Percentiles rank a stretch among this genome's conserved stretches.
Conservation (phyloP, 2,113 vertebrate genomes). For the Holacanthus passer region DNA sequence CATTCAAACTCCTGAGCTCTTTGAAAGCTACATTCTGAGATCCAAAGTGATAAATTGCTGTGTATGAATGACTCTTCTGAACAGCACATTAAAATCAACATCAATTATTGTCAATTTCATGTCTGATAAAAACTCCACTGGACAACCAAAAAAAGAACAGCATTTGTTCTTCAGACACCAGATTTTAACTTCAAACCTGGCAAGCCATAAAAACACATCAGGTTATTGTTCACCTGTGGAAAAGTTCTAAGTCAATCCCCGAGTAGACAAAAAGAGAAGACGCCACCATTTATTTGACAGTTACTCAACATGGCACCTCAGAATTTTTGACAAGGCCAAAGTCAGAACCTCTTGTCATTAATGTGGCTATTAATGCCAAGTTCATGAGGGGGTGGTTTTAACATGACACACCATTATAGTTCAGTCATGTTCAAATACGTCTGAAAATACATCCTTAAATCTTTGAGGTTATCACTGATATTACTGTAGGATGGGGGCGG, state of each 20-base stretch:
- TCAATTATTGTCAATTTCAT: not conserved
- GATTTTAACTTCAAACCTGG: not conserved
- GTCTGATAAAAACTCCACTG: not conserved
- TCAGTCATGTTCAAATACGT: slow-evolving; percentile 71
- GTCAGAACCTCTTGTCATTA: not conserved
- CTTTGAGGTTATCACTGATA: slow-evolving; percentile 67
- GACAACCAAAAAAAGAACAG: not conserved
- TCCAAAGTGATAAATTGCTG: not conserved
- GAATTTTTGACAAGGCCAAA: slow-evolving; percentile 2
- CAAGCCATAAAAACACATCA: slow-evolving; percentile 24
- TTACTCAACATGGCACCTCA: not conserved
- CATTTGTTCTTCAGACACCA: slow-evolving; percentile 5
- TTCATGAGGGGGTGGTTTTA: slow-evolving; percentile 40
- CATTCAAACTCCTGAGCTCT: slow-evolving; percentile 8
- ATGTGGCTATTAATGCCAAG: slow-evolving; percentile 36
- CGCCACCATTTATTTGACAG: slow-evolving; percentile 21
- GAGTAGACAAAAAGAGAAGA: slow-evolving; percentile 11
- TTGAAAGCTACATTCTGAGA: slow-evolving; percentile 5
- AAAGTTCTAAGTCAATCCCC: not conserved
- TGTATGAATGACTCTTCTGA: not conserved
- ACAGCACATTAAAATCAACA: not conserved
- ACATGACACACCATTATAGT: slow-evolving; percentile 71
- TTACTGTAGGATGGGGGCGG: not conserved
- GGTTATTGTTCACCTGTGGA: not conserved
- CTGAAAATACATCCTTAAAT: slow-evolving; percentile 66